Base-by-base conservation (phyloP, 2,888 invertebrate genomes). In the Drosophila merina region DNA sequence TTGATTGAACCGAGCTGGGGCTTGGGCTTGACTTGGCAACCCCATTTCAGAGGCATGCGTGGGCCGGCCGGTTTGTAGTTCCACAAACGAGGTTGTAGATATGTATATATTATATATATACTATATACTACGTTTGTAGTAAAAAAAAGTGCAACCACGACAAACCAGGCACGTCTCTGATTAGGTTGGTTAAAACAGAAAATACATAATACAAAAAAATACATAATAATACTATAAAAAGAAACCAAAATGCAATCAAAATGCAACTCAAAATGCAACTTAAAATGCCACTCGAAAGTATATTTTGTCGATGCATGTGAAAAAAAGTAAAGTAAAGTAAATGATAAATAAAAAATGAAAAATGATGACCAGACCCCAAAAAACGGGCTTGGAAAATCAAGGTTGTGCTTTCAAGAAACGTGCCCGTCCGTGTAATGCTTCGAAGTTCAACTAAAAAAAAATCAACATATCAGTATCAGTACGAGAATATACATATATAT, bases 81-180 rank as follows among this genome's bases (percentile, higher is more conserved):
- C 20, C 20, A 20, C 20, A 20, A 20, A 20, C 20, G 20, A 20
- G 20, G 20, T 20, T 20, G 20, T 20, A 20, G 20, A 20, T 1
- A 20, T 20, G 40, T 33, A 20, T 20, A 45, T 33, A 44, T 26
- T 56, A 20, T 63, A 28, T 50, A 44, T 6, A n/a, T 42, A 20
- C 2, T 12, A 42, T 9, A 38, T 79, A 81, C 73, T 76, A 84
- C 78, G 44, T 73, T 49, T 68, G 78, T 83, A 87, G 89, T 84
- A 88, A 83, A 86, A 77, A 75, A 75, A 79, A 74, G 72, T 75
- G 88, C 86, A 89, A 86, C 88, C 89, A 86, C 86, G 84, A 88
- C 69, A 73, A 83, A 66, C 67, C 67, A 70, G 69, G 82, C 82
- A 62, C 69, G 75, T 72, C 73, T 74, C 62, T 85, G 88, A 82